phyloP scores from a whole-genome alignment of 2,113 vertebrate species.

The Gavia stellata region DNA sequence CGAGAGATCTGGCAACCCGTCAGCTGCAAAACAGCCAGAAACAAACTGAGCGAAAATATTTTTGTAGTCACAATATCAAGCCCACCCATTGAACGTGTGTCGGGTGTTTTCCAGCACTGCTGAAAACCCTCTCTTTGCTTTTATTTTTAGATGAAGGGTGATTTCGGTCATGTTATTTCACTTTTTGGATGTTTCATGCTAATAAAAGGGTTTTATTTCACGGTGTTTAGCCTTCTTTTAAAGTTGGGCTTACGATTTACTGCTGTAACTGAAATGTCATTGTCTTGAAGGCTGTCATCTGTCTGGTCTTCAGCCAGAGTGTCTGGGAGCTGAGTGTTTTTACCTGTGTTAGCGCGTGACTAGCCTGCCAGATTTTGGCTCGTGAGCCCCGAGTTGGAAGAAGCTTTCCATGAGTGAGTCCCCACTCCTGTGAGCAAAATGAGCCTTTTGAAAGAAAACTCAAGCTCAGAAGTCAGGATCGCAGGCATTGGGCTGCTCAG shows the following conservation, averaged over 20 bases:
- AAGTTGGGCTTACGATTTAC: not conserved
- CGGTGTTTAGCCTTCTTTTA: not conserved
- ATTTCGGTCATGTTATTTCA: not conserved
- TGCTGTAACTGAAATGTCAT: not conserved
- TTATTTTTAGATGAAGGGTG: constrained; percentile 8
- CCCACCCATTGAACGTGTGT: not conserved
- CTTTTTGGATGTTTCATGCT: not conserved
- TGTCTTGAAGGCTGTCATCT: not conserved
- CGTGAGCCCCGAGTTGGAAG: accelerated
- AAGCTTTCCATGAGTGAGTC: not conserved
- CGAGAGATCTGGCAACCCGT: not conserved
- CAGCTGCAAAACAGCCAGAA: constrained; percentile 32
- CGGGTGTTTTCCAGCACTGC: constrained; percentile 24
- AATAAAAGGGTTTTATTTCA: not conserved
- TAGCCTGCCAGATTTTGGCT: not conserved
- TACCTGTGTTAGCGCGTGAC: not conserved
- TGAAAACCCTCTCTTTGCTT: not conserved
- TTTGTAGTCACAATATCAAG: constrained; percentile 12
- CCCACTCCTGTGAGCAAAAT: not conserved
- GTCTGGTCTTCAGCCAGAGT: not conserved
- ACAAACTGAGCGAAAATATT: constrained; percentile 20
- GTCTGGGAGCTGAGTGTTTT: not conserved
- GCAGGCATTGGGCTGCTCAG: not conserved
- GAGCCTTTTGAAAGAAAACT: not conserved
- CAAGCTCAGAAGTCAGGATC: not conserved